Percentiles rank a stretch among this genome's conserved stretches.
phyloP scores from a whole-genome alignment of 2,888 invertebrate species.

The Calameuta filiformis region DNA sequence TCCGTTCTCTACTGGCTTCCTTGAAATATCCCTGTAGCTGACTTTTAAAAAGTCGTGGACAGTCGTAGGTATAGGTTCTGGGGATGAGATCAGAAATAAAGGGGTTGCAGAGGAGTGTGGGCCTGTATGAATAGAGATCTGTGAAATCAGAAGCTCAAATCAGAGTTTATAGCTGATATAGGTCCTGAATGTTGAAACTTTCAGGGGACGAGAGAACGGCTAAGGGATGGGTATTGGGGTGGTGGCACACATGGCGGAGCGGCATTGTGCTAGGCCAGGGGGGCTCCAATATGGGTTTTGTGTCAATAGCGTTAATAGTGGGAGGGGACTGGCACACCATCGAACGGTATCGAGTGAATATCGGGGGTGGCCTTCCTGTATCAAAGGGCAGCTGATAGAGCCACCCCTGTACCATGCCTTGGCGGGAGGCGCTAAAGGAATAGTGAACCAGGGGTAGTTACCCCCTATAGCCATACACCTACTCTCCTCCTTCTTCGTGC shows the following conservation, averaged over 20 bases:
- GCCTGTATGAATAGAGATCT: background rate
- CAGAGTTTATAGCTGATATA: background rate
- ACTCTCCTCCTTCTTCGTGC: constrained; percentile 9
- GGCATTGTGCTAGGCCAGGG: constrained; percentile 42
- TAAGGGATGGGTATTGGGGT: constrained; percentile 5
- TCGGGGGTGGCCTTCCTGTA: constrained; percentile 54
- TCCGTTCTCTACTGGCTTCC: constrained; percentile 6
- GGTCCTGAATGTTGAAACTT: background rate
- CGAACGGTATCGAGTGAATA: constrained; percentile 30
- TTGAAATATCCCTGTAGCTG: background rate
- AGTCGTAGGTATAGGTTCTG: background rate
- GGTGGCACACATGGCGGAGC: constrained; percentile 33
- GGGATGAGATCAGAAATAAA: background rate
- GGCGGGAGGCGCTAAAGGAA: constrained; percentile 27
- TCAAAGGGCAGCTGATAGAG: constrained; percentile 59
- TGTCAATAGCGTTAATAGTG: constrained; percentile 60
- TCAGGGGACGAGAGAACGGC: background rate
- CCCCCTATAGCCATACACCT: constrained; percentile 17
- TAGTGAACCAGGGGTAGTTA: constrained; percentile 25
- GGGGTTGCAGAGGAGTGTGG: background rate
- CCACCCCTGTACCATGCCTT: constrained; percentile 29
- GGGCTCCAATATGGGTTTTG: constrained; percentile 48
- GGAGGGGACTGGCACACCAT: constrained; percentile 49
- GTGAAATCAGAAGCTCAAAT: background rate
- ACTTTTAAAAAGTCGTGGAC: background rate